Evolutionary conservation across 1,140 invertebrate species (phyloP).

Genomic region (Drosophila seguyi): DNA sequence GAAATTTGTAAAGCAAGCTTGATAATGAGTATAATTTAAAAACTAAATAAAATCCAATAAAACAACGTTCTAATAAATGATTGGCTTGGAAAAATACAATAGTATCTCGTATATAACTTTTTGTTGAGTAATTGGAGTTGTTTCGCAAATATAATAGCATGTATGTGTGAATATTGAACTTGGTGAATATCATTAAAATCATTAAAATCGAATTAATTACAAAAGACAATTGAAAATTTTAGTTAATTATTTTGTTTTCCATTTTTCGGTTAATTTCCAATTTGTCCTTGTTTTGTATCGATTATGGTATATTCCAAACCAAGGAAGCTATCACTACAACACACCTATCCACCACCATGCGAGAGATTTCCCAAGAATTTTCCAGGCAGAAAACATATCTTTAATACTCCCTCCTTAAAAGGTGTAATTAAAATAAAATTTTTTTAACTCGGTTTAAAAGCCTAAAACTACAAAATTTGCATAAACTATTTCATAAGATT

Average conservation of each 20-base stretch:
- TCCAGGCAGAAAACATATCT: neutral
- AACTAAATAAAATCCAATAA: neutral
- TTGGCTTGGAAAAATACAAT: neutral
- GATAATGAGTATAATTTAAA: neutral
- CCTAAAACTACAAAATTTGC: no score
- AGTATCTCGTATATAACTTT: neutral
- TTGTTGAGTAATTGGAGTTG: neutral
- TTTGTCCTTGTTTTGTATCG: no score
- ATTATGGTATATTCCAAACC: neutral
- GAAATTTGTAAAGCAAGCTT: neutral
- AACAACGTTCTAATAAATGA: no score
- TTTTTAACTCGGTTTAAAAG: neutral
- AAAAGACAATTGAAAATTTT: no score
- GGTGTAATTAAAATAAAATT: neutral
- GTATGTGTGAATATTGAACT: neutral
- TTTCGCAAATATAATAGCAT: neutral
- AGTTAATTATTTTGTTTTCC: neutral
- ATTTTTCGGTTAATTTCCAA: neutral
- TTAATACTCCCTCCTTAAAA: neutral
- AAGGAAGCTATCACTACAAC: neutral
- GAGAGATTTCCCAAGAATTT: neutral
- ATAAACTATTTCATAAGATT: no score
- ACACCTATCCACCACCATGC: neutral
- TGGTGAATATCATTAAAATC: neutral
- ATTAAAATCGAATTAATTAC: no score